Conservation (phyloP, 64 coral and sea anemone genomes). For the Pachyseris speciosa region DNA sequence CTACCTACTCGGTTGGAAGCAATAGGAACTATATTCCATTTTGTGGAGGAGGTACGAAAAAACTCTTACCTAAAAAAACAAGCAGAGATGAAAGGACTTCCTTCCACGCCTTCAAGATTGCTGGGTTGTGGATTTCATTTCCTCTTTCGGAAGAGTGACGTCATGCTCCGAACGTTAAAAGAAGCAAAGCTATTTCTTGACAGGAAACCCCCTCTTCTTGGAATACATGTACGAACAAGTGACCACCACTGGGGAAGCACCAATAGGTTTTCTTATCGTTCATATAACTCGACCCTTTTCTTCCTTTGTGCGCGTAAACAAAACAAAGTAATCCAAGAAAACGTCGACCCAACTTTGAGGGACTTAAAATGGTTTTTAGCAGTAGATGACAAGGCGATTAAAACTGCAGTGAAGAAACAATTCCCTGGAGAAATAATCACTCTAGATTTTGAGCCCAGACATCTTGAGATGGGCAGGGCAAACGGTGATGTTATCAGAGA, state of each 20-base stretch:
- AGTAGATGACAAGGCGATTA: background rate
- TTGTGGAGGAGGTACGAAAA: slow-evolving; percentile 12
- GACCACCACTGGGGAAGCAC: slow-evolving; percentile 32
- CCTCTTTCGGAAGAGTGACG: slow-evolving; percentile 1
- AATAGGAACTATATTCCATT: slow-evolving; percentile 26
- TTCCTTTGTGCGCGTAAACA: background rate
- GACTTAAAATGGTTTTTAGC: slow-evolving; percentile 45
- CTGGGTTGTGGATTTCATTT: slow-evolving; percentile 36
- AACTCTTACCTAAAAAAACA: slow-evolving; percentile 13
- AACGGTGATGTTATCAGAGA: background rate
- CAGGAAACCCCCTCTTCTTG: slow-evolving; percentile 6
- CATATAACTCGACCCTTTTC: background rate
- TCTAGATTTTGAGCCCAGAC: background rate
- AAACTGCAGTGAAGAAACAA: background rate
- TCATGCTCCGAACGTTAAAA: background rate
- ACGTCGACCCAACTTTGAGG: background rate
- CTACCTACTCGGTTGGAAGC: background rate
- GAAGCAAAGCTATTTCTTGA: background rate
- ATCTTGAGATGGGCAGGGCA: background rate
- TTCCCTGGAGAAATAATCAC: background rate
- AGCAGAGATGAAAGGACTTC: background rate
- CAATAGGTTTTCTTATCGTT: background rate
- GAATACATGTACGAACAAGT: slow-evolving; percentile 55
- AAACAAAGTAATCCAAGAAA: background rate
- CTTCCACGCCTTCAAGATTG: background rate